phyloP scores from a whole-genome alignment of 2,888 invertebrate species.

The Nematopogon swammerdamellus region DNA sequence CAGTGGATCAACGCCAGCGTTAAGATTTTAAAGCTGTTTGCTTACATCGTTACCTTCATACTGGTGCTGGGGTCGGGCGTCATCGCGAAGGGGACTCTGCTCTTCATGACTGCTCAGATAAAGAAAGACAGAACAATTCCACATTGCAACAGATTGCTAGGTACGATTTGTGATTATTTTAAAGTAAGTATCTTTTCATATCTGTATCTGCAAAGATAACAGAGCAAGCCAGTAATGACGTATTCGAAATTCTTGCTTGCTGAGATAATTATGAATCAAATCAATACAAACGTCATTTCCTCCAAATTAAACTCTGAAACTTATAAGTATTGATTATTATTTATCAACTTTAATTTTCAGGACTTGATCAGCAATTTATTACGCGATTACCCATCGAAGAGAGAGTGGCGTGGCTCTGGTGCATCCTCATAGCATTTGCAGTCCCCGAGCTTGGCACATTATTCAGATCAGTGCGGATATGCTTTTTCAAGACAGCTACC shows the following conservation, averaged over 20 bases:
- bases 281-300: too few relatives aligned
- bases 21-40: conserved; percentile 63
- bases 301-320: too few relatives aligned
- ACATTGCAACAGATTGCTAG: conserved; percentile 57
- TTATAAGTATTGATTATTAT: too few relatives aligned
- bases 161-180: too few relatives aligned
- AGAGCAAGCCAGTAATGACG: too few relatives aligned
- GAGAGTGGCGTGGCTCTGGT: conserved; percentile 77
- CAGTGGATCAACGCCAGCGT: conserved; percentile 61
- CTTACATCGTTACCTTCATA: conserved; percentile 65
- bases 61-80: conserved; percentile 66
- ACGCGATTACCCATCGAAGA: conserved; percentile 61
- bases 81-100: conserved; percentile 67
- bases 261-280: too few relatives aligned
- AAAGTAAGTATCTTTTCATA: too few relatives aligned
- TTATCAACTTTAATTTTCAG: conserved; percentile 32
- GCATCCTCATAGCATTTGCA: conserved; percentile 69
- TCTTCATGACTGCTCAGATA: conserved; percentile 72
- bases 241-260: too few relatives aligned
- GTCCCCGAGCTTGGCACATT: conserved; percentile 75
- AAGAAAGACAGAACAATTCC: conserved; percentile 47
- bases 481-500: conserved; percentile 67
- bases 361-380: conserved; percentile 58
- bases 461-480: conserved; percentile 66
- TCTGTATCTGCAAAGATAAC: background rate